These are phyloP conservation scores for Thelaira solivaga DNA, from an alignment of 2,888 invertebrate genomes.

Conservation along the genomic window DNA sequence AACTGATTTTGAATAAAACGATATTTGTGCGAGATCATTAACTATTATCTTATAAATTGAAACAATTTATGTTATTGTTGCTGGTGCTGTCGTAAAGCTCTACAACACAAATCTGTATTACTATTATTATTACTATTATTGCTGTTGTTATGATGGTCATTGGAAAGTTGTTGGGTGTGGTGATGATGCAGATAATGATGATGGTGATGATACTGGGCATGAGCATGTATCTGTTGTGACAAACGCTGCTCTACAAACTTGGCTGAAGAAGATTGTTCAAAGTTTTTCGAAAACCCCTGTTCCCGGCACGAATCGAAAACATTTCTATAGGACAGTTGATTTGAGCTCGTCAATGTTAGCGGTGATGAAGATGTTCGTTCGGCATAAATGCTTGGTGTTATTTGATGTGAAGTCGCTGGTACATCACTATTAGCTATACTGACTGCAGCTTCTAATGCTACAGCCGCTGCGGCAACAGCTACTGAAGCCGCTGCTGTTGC, in stretches of 20 bases:
- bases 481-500: constrained; percentile 56
- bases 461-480: constrained; percentile 60
- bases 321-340: constrained; percentile 23
- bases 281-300: constrained; percentile 36
- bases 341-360: constrained; percentile 18
- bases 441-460: constrained; percentile 61
- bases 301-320: constrained; percentile 23
- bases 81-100: constrained; percentile 39
- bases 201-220: constrained; percentile 44
- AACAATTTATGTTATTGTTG: constrained; percentile 42
- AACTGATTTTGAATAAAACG: not conserved
- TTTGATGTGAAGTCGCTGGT: constrained; percentile 59
- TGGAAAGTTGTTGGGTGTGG: constrained; percentile 28
- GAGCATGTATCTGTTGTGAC: constrained; percentile 32
- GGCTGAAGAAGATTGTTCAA: constrained; percentile 15
- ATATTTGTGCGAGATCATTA: constrained; percentile 41
- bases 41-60: constrained; percentile 28
- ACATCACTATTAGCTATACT: constrained; percentile 63
- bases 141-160: constrained; percentile 23
- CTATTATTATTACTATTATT: constrained; percentile 8
- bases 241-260: constrained; percentile 36
- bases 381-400: constrained; percentile 22
- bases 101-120: constrained; percentile 40
- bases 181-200: constrained; percentile 32
- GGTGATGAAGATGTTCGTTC: constrained; percentile 38